Conservation (phyloP, 1,140 invertebrate genomes). For the Ceratosolen fusciceps region DNA sequence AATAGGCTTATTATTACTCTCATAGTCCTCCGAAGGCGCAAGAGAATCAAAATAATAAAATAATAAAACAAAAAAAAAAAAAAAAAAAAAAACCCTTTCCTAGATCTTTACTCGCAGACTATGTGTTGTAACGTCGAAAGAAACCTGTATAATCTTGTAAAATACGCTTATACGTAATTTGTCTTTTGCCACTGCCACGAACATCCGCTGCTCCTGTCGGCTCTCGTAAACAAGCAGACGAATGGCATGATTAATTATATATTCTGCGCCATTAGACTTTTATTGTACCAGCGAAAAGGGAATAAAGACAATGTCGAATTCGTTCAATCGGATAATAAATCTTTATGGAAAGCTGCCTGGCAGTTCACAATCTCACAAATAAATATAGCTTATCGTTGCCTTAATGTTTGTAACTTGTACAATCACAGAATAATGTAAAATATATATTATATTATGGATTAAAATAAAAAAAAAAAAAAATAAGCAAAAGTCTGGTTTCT, state of each 20-base stretch:
- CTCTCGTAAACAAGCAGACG: too few relatives aligned
- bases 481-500: too few relatives aligned
- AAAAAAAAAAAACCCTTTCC: too few relatives aligned
- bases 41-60: constrained; percentile 27
- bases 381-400: constrained; percentile 49
- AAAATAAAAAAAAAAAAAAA: too few relatives aligned
- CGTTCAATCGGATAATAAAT: constrained; percentile 24
- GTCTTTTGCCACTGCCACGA: constrained; percentile 16
- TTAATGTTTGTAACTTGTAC: constrained; percentile 52
- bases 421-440: constrained; percentile 51
- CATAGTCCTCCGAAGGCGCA: constrained; percentile 23
- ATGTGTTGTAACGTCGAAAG: constrained; percentile 28
- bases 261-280: constrained; percentile 3
- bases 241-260: too few relatives aligned
- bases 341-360: constrained; percentile 40
- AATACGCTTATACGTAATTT: constrained; percentile 45
- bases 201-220: constrained; percentile 1
- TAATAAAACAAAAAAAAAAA: too few relatives aligned
- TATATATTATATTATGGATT: constrained; percentile 48
- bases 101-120: constrained; percentile 44
- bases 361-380: constrained; percentile 28
- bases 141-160: constrained; percentile 50
- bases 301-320: constrained; percentile 17
- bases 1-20: constrained; percentile 17
- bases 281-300: not conserved